Evolutionary conservation across 2,797 vertebrate genomes (phyloP), one percentile per base, ranked within the genome.

Genomic region (Kryptolebias ocellatus): DNA sequence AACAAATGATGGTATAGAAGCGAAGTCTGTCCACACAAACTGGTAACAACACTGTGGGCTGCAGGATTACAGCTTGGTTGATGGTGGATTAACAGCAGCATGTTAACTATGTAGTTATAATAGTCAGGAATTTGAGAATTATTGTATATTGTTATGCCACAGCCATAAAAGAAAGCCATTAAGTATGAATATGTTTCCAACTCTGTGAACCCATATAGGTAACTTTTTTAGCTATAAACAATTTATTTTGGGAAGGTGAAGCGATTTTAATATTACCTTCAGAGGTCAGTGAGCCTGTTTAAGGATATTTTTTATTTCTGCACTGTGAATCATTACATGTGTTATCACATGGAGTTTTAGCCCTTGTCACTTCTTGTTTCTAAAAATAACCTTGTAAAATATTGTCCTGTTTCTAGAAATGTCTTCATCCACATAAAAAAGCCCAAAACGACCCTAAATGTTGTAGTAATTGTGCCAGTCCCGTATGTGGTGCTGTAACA

Each of bases 1-100:
- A 51, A 76, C 51, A 67, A 28, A 58, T 29, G 39, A 70, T 68
- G 72, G 81, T 76, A 45, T 31, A 71, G 59, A 66, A 49, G 31
- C 53, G 52, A 53, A 15, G 18, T 60, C 11, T 31, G 46, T 53
- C 58, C 61, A 1, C 56, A 50, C 14, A 16, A 24, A 24, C 20
- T 24, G 20, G 20, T 24, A 24, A 24, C 20, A 64, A 65, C 31
- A 12, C 18, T 17, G 62, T 11, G 24, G 49, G 51, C 50, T 39
- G 56, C 63, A 51, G 62, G 50, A 61, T 53, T 59, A 57, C 31
- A 51, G 17, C 47, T 46, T 67, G 66, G 60, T 73, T 45, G 10
- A 66, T 56, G 61, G 34, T 68, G 12, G 46, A 64, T 72, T 57
- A 42, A 20, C 20, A 72, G 55, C 28, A 45, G 20, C 8, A 8